Percentiles rank a stretch among this genome's conserved stretches.
These are phyloP conservation scores for Cynocephalus volans DNA, from an alignment of 2,113 vertebrate genomes.

Conservation along the genomic window DNA sequence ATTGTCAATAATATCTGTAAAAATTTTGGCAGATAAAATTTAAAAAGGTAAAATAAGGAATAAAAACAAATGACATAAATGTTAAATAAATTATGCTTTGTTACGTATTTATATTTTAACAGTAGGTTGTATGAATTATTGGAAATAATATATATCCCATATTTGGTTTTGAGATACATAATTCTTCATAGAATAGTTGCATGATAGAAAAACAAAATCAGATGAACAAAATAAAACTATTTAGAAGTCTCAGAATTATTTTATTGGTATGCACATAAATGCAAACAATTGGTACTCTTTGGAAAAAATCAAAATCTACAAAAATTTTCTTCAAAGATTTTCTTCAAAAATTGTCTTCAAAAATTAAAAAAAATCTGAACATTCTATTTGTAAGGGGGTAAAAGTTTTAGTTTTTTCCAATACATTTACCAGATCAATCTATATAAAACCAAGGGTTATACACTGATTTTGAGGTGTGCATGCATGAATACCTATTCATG, in stretches of 20 bases:
- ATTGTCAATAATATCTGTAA: background rate
- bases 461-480: background rate
- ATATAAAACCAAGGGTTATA: background rate
- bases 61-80: background rate
- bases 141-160: background rate
- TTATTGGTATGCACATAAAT: background rate
- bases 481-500: background rate
- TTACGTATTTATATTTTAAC: slow-evolving; percentile 6
- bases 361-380: background rate
- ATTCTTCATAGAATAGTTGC: background rate
- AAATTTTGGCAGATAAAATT: background rate
- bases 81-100: background rate
- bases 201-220: background rate
- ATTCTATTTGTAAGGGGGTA: background rate
- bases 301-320: background rate
- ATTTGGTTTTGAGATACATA: background rate
- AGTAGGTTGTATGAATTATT: background rate
- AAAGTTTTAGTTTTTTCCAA: background rate
- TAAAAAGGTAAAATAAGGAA: background rate
- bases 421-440: background rate
- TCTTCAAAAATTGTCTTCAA: background rate
- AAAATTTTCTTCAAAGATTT: too few species aligned
- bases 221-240: background rate
- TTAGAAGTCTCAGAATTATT: slow-evolving; percentile 14
- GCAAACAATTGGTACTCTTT: background rate